Evolutionary conservation across 2,888 invertebrate species (phyloP), one percentile per base, ranked within the genome.

Genomic region (Synergus japonicus): DNA sequence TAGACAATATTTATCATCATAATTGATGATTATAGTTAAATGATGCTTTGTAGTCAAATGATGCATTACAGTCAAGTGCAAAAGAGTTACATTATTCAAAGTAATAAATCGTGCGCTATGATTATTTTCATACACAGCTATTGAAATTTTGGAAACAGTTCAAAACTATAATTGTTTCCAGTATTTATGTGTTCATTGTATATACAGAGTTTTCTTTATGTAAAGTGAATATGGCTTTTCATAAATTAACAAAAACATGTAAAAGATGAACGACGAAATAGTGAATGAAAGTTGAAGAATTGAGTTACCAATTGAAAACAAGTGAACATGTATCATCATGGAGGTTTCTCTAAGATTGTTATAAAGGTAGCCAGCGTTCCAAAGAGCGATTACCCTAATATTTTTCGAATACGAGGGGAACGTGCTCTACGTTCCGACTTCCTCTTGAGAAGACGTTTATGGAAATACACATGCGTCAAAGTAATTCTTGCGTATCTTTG

Each of bases 361-460:
- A 73, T 73, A 73, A 73, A 73, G 49, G 49, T n/a, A 73, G 49
- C 13, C 73, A 73, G 49, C 73, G 73, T 73, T 73, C 73, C 73
- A 73, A 49, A 73, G 73, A 54, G 22, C 54, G 73, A 73, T 54
- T 73, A 49, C 73, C 73, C 73, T 73, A 73, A 73, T 73, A 73
- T 73, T 73, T 73, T 69, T 67, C 44, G 60, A 60, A 8, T 37
- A 49, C 29, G 69, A 15, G 15, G 69, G 69, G 44, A 69, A 69
- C 69, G 29, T 69, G 22, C 49, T 69, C 49, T 15, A 37, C 49
- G 22, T 69, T 69, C 49, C 73, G 73, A 54, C 73, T 73, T 73
- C 73, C 73, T 73, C 37, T 73, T 54, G n/a, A 73, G n/a, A 73
- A 73, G 54, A 73, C 73, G n/a, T 46, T 69, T 73, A 73, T 49